phyloP scores from a whole-genome alignment of 2,888 invertebrate species.

The Drosophila hamatofila region DNA sequence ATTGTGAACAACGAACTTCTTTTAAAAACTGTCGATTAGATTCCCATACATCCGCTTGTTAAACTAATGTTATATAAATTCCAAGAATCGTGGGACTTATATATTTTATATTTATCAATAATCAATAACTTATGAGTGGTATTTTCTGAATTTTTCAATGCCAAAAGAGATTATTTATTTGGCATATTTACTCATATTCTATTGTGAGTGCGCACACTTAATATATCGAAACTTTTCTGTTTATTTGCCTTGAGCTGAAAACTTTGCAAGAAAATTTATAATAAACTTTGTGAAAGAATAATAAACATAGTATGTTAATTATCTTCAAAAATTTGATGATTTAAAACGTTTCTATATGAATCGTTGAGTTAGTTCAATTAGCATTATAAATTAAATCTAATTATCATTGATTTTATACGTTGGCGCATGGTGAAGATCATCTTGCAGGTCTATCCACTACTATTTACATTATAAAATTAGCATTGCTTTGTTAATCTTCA shows the following conservation, averaged over 20 bases:
- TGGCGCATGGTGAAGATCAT: constrained; percentile 19
- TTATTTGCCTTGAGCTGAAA: constrained; percentile 42
- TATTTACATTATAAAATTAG: constrained; percentile 74
- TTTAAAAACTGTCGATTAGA: too few species aligned
- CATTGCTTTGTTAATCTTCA: constrained; percentile 72
- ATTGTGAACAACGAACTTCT: too few species aligned
- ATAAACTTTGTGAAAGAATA: constrained; percentile 44
- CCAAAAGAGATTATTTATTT: constrained; percentile 29
- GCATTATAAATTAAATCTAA: constrained; percentile 77
- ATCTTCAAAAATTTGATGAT: constrained; percentile 57
- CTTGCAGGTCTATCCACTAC: constrained; percentile 27
- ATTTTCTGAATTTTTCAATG: constrained; percentile 2
- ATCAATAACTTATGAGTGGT: too few species aligned
- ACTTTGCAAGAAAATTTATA: constrained; percentile 24
- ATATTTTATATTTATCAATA: too few species aligned
- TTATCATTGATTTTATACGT: constrained; percentile 68
- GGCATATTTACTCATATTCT: constrained; percentile 44
- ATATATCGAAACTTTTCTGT: constrained; percentile 44
- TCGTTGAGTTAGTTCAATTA: constrained; percentile 68
- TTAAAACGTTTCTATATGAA: constrained; percentile 39
- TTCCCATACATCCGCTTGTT: too few species aligned
- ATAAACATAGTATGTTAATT: constrained; percentile 61
- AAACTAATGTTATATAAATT: too few species aligned
- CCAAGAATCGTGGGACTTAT: too few species aligned
- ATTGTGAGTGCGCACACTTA: constrained; percentile 44